These are phyloP conservation scores for Actenoides hombroni DNA, from an alignment of 2,113 vertebrate genomes.

Conservation along the genomic window DNA sequence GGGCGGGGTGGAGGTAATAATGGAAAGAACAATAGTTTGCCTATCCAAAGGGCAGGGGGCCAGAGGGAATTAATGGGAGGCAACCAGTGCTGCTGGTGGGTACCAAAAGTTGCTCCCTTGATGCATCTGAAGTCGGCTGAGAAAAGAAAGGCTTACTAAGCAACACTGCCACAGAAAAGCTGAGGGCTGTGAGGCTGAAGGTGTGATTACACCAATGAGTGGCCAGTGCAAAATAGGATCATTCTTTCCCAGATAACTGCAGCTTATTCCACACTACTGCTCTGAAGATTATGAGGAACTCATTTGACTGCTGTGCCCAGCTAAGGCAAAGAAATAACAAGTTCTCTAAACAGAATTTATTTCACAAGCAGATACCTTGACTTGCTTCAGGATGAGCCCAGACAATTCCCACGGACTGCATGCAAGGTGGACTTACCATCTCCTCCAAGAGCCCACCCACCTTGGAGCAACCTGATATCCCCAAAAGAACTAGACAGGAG, in stretches of 20 bases:
- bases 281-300: background rate
- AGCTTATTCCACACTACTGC: background rate
- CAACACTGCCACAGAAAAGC: background rate
- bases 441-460: background rate
- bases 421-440: background rate
- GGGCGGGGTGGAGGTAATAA: background rate
- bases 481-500: background rate
- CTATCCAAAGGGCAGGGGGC: background rate
- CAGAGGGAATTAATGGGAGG: background rate
- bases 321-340: background rate
- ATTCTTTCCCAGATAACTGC: background rate
- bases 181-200: background rate
- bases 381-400: background rate
- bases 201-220: rapidly evolving
- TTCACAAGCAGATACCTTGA: background rate
- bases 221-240: background rate
- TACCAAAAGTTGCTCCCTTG: background rate
- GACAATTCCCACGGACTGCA: background rate
- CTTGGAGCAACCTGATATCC: background rate
- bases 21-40: background rate
- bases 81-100: background rate
- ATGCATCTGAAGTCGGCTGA: background rate
- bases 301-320: background rate
- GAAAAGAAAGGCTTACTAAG: background rate
- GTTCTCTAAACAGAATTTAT: background rate